Evolutionary conservation across 2,888 invertebrate genomes (phyloP).

Genomic region (Platynereis dumerilii): DNA sequence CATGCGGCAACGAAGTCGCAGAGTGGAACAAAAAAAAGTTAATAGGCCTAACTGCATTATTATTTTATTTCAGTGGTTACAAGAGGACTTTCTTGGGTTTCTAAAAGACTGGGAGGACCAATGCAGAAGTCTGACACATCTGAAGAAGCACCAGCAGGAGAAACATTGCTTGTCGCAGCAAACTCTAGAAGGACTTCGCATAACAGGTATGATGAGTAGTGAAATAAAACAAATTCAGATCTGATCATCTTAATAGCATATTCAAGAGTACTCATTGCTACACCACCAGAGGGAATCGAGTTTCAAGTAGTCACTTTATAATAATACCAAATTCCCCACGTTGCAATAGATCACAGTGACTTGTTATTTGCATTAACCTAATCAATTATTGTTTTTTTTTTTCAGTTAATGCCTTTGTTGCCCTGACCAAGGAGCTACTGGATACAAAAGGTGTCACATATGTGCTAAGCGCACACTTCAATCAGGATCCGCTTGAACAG

Average conservation of each 20-base stretch:
- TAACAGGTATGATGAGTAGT: neutral
- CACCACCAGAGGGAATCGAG: too few relatives aligned
- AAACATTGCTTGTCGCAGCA: neutral
- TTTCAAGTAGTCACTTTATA: too few relatives aligned
- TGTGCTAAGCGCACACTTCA: conserved; percentile 6
- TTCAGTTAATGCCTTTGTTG: conserved; percentile 7
- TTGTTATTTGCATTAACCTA: too few relatives aligned
- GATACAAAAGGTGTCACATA: neutral
- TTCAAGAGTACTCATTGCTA: too few relatives aligned
- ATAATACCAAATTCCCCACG: too few relatives aligned
- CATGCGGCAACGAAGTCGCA: too few relatives aligned
- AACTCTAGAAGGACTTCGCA: conserved; percentile 5
- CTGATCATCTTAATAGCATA: too few relatives aligned
- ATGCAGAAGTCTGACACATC: neutral
- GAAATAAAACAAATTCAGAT: neutral
- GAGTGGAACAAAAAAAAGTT: too few relatives aligned
- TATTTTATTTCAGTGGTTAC: conserved; percentile 2
- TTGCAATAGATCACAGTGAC: too few relatives aligned
- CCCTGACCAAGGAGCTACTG: conserved; percentile 4
- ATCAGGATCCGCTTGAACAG: conserved; percentile 8
- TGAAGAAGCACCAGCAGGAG: neutral
- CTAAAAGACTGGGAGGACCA: conserved; percentile 3
- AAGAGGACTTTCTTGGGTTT: conserved; percentile 5
- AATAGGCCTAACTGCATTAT: too few relatives aligned
- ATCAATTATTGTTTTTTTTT: neutral